Evolutionary conservation across 2,888 invertebrate species (phyloP), one percentile per base, ranked within the genome.

Genomic region (Glyphotaelius pellucidus): DNA sequence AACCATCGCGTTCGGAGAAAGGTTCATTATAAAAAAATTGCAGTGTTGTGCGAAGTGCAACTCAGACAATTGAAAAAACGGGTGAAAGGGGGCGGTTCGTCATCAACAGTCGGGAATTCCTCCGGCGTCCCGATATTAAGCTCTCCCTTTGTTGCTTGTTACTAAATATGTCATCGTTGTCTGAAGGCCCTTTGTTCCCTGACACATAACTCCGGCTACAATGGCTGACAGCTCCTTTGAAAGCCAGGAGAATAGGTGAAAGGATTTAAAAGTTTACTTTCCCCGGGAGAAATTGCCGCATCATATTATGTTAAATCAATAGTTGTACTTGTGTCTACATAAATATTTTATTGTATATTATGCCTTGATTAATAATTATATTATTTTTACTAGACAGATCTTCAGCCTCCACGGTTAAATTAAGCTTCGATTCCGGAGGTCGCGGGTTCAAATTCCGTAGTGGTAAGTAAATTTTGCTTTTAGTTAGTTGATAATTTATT

Each of bases 131-230:
- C 89, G 81, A 88, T 35, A 83, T 52, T 89, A 42, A 89, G 81
- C 83, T 81, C 30, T 52, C 86, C 80, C 35, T 38, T 91, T 89
- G 87, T 91, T 85, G 35, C 87, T 79, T 87, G 80, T 91, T 87
- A 80, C 87, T 91, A 91, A 91, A 91, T 85, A 90, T 87, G 91
- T 91, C 91, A 91, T 87, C 80, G 86, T 91, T 91, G 91, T 91
- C 87, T 91, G 91, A 19, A 3, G 87, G 80, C 38, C 80, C 32
- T 42, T 90, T 90, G 90, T 90, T 83, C 42, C 81, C 32, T 90
- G 90, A 90, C 90, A 90, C 90, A 52, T 90, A 90, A 83, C 90
- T 90, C 83, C 25, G 32, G 83, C 38, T 38, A 89, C 89, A 89
- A 30, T 32, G 80, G 42, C 32, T 89, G 89, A 89, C 89, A 89